These are phyloP conservation scores for Micrastur ruficollis DNA, from an alignment of 2,797 vertebrate genomes.

Conservation along the genomic window DNA sequence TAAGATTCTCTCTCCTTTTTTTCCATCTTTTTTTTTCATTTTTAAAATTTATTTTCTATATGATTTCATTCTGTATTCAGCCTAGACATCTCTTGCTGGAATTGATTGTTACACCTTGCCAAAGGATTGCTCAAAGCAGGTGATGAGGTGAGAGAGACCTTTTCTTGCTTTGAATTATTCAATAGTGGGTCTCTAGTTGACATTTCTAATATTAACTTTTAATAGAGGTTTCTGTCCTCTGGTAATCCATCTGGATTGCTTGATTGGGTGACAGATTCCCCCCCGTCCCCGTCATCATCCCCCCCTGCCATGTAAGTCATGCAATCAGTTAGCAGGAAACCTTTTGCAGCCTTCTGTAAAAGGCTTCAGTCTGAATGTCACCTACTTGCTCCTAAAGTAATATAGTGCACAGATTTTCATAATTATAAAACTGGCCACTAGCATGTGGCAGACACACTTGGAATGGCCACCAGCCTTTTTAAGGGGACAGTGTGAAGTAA, in stretches of 20 bases:
- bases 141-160: not conserved
- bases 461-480: not conserved
- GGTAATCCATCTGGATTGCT: not conserved
- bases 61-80: not conserved
- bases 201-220: slow-evolving; percentile 17
- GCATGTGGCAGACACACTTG: not conserved
- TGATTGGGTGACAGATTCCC: not conserved
- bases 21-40: not conserved
- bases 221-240: slow-evolving; percentile 7
- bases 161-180: slow-evolving; percentile 38
- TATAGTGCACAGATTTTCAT: not conserved
- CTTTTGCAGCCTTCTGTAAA: not conserved
- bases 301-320: not conserved
- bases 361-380: not conserved
- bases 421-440: not conserved
- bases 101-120: not conserved
- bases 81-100: not conserved
- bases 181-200: not conserved
- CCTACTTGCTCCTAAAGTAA: not conserved
- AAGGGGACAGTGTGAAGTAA: not conserved
- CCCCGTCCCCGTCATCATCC: too few species aligned
- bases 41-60: not conserved
- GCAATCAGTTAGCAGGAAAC: not conserved
- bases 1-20: not conserved
- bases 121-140: not conserved